Base-by-base conservation (phyloP, 2,888 invertebrate species). In the Athrips mouffetella region DNA sequence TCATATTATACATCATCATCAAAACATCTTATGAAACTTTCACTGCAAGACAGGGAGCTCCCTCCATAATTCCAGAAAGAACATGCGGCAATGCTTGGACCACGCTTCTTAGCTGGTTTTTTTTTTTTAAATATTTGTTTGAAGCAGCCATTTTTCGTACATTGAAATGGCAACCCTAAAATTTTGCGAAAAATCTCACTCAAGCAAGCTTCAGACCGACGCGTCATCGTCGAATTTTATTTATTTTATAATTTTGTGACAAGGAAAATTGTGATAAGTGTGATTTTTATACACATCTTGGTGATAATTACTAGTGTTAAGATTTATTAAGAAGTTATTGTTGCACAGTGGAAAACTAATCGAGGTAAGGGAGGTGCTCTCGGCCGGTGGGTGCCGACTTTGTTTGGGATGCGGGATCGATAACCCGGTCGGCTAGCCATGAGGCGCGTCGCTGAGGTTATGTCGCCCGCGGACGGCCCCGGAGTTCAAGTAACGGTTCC, bases 221-320 rank as follows among this genome's bases (percentile, higher is more conserved):
- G 87, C 87, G 85, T 86, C 86, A 86, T 66, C 72, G 85, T 83
- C 79, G 79, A 72, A 71, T 76, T 80, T 82, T 86, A 81, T 79
- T 85, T 81, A 77, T 81, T 80, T 84, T 86, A 65, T 78, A 80
- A 76, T 65, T 76, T 78, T 70, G 76, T 80, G 82, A 82, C 83
- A 84, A 85, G 81, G 77, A 78, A 83, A 81, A 82, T 84, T 88
- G 87, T 88, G 87, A 88, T 88, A 88, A 77, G 82, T 86, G 87
- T 87, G 75, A 81, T 83, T 85, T 74, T 83, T 86, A 86, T 82
- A 87, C 83, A 85, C 80, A 78, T 76, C 75, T 76, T 72, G 79
- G 85, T 87, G 86, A 85, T 86, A 85, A 77, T 35, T 74, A 80
- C 67, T 88, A 87, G 84, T 79, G 71, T 70, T 86, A 88, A 82